Evolutionary conservation across 2,888 invertebrate species (phyloP).

Genomic region (Zeuzera pyrina): DNA sequence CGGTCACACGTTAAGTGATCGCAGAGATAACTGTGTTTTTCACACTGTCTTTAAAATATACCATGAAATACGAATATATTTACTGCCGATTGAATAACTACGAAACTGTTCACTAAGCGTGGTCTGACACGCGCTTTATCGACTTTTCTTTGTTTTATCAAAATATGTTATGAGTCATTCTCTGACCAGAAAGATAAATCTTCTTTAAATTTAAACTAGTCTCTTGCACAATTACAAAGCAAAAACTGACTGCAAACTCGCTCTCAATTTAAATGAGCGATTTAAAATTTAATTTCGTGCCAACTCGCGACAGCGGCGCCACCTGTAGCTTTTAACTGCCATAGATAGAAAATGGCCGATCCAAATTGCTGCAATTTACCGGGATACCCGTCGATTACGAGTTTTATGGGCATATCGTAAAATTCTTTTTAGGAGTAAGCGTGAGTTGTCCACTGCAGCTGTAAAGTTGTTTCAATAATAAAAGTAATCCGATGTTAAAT

Average conservation of each 20-base stretch:
- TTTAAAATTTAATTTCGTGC: constrained; percentile 14
- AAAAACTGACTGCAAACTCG: constrained; percentile 7
- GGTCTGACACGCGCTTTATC: too few species aligned
- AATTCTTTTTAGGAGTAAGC: constrained; percentile 22
- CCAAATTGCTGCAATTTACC: constrained; percentile 26
- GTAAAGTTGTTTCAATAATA: constrained; percentile 21
- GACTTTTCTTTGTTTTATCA: too few species aligned
- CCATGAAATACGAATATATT: too few species aligned
- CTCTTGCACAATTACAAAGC: constrained; percentile 11
- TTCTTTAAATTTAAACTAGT: too few species aligned
- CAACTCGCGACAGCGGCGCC: constrained; percentile 10
- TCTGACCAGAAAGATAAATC: too few species aligned
- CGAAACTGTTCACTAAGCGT: too few species aligned
- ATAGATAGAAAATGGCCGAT: constrained; percentile 20
- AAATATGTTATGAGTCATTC: too few species aligned
- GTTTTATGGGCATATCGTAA: constrained; percentile 35
- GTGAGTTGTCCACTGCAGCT: constrained; percentile 18
- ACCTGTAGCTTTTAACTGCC: constrained; percentile 29
- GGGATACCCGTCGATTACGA: constrained; percentile 32
- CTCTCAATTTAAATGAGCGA: constrained; percentile 8
- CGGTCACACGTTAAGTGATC: too few species aligned
- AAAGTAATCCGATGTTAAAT: constrained; percentile 19
- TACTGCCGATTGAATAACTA: too few species aligned
- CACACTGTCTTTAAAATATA: too few species aligned
- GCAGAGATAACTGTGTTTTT: too few species aligned